Percentiles rank a stretch among this genome's conserved stretches.
Conservation (phyloP, 1,140 invertebrate species). For the Ganaspis sp. region DNA sequence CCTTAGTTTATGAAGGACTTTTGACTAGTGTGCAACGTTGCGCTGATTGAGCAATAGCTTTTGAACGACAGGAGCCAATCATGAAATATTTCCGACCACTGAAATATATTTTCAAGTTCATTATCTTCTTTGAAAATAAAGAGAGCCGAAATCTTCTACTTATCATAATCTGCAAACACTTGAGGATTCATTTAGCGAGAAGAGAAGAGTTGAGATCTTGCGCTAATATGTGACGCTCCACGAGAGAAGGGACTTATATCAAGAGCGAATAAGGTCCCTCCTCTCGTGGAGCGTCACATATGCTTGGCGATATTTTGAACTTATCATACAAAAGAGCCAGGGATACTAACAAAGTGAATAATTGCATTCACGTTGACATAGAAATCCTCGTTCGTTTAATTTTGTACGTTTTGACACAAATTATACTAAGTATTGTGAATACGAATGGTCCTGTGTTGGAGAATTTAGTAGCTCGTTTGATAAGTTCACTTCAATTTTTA, state of each 20-base stretch:
- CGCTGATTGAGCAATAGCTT: slow-evolving; percentile 89
- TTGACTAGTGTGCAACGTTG: slow-evolving; percentile 93
- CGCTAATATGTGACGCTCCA: too few species aligned
- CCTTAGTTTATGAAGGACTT: slow-evolving; percentile 95
- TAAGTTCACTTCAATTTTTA: slow-evolving; percentile 90
- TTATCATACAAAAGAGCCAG: slow-evolving; percentile 85
- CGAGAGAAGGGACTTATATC: too few species aligned
- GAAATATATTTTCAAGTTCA: slow-evolving; percentile 96
- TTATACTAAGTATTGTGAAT: slow-evolving; percentile 87
- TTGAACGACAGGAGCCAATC: slow-evolving; percentile 91
- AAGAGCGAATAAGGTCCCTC: too few species aligned
- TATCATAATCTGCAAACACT: slow-evolving; percentile 88
- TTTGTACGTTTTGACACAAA: slow-evolving; percentile 90
- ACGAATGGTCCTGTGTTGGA: slow-evolving; percentile 83
- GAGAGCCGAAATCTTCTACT: slow-evolving; percentile 87
- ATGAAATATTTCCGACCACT: slow-evolving; percentile 93
- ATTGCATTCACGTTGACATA: slow-evolving; percentile 88
- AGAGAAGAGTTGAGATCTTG: slow-evolving; percentile 90
- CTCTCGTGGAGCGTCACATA: too few species aligned
- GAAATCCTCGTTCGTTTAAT: slow-evolving; percentile 88
- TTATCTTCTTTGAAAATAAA: slow-evolving; percentile 89
- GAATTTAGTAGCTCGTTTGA: slow-evolving; percentile 88
- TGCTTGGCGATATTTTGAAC: slow-evolving; percentile 90
- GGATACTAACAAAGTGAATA: slow-evolving; percentile 81
- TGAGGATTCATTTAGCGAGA: slow-evolving; percentile 87